Conservation (phyloP, 2,888 invertebrate genomes). For the Pteria penguin region DNA sequence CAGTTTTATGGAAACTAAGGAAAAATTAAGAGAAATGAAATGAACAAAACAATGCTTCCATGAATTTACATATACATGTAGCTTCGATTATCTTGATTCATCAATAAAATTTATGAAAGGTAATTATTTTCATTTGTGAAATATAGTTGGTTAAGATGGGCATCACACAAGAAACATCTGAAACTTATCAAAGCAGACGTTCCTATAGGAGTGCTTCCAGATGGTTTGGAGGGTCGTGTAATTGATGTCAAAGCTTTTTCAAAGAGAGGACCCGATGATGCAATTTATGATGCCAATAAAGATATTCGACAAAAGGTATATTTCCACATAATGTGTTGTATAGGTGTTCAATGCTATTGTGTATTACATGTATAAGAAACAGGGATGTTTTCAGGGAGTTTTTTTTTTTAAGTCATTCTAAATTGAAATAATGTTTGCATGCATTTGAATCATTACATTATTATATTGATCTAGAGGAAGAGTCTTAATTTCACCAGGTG, state of each 20-base stretch:
- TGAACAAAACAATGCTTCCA: no score
- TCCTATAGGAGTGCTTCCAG: conserved; percentile 71
- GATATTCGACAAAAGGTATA: conserved; percentile 72
- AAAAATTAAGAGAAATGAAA: no score
- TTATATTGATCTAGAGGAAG: no score
- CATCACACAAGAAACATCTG: conserved; percentile 57
- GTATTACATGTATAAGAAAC: no score
- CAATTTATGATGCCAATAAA: conserved; percentile 76
- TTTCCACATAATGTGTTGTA: no score
- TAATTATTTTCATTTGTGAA: background rate
- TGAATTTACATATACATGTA: background rate
- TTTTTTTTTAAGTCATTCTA: no score
- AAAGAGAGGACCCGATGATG: conserved; percentile 79
- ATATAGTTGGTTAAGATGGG: conserved; percentile 76
- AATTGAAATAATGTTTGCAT: no score
- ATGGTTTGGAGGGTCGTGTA: conserved; percentile 62
- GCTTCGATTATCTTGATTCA: conserved; percentile 8
- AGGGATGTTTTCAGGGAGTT: no score
- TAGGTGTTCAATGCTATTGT: no score
- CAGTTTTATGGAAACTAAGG: no score
- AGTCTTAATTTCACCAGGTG: no score
- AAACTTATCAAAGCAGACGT: conserved; percentile 68
- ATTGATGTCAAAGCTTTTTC: conserved; percentile 75
- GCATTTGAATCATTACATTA: no score
- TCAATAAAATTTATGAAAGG: conserved; percentile 5